Evolutionary conservation across 2,888 invertebrate species (phyloP), one percentile per base, ranked within the genome.

Genomic region (Endotricha flammealis): DNA sequence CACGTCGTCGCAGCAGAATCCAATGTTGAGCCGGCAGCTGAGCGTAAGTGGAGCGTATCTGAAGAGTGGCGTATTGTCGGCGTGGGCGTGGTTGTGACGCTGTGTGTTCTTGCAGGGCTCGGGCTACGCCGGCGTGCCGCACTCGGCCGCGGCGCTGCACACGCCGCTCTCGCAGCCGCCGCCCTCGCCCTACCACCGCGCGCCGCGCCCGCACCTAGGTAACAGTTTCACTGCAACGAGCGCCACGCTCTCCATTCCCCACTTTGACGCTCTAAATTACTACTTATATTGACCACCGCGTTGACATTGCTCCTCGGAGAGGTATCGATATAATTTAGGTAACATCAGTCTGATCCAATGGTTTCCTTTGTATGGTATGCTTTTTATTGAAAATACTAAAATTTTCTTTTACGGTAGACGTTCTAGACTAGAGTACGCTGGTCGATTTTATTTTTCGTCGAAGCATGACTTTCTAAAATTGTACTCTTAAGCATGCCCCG

Each of bases 21-120:
- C 96, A 16, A 95, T 96, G 95, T 89, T 96, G 60, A 94, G 92
- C 81, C 93, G 94, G 54, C 95, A 95, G 77, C 86, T 95, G 58
- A 92, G 92, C 66, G 94, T 94, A 81, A 90, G 90, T 88, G 42
- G 16, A 32, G 5, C 12, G 12, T 32, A n/a, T 36, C 10, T 12
- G n/a, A n/a, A n/a, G n/a, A n/a, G 14, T 22, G 24, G 27, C 9
- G 33, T 36, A 58, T 87, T 30, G 81, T 82, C 23, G 80, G 88
- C 40, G 80, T 72, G 38, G 71, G 81, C 43, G 75, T 80, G 46
- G 77, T 47, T 11, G 25, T n/a, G 4, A n/a, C n/a, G n/a, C n/a
- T n/a, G n/a, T n/a, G n/a, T n/a, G n/a, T n/a, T n/a, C n/a, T n/a
- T n/a, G n/a, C n/a, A n/a, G n/a, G n/a, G n/a, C n/a, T n/a, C n/a